phyloP scores from a whole-genome alignment of 1,140 invertebrate species.

The Cherax destructor region DNA sequence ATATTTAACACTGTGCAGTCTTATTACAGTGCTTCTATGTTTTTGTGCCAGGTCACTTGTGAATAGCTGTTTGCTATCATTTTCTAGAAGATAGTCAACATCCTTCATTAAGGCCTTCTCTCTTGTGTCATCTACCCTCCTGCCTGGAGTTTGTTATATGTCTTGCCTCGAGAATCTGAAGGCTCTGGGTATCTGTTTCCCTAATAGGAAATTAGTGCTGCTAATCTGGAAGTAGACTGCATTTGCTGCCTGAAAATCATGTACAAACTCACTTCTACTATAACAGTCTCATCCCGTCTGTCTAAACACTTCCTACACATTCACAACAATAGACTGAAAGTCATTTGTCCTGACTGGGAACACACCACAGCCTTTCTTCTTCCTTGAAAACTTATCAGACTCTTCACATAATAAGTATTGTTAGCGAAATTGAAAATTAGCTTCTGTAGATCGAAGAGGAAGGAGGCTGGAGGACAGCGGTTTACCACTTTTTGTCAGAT shows the following conservation, averaged over 20 bases:
- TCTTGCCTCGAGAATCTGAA: background rate
- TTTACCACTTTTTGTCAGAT: background rate
- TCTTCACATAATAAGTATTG: slow-evolving; percentile 8
- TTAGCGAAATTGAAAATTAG: too few relatives aligned
- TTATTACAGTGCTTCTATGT: slow-evolving; percentile 31
- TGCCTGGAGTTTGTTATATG: background rate
- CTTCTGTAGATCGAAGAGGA: slow-evolving; percentile 10
- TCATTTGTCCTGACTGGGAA: too few relatives aligned
- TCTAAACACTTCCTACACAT: background rate
- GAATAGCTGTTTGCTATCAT: slow-evolving; percentile 18
- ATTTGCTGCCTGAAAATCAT: slow-evolving; percentile 16
- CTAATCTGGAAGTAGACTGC: slow-evolving; percentile 20
- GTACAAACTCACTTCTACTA: background rate
- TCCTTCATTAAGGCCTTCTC: too few relatives aligned
- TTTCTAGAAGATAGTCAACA: background rate
- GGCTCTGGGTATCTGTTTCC: background rate
- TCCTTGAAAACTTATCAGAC: slow-evolving; percentile 1
- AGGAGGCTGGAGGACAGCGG: background rate
- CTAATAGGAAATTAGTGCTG: slow-evolving; percentile 21
- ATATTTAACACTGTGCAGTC: background rate
- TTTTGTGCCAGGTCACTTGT: slow-evolving; percentile 18
- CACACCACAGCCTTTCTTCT: background rate
- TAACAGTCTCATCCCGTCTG: slow-evolving; percentile 14
- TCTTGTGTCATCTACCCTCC: background rate
- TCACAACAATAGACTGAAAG: background rate